Evolutionary conservation across 2,113 vertebrate genomes (phyloP), one percentile per base, ranked within the genome.

Genomic region (Nothocercus nigrocapillus): DNA sequence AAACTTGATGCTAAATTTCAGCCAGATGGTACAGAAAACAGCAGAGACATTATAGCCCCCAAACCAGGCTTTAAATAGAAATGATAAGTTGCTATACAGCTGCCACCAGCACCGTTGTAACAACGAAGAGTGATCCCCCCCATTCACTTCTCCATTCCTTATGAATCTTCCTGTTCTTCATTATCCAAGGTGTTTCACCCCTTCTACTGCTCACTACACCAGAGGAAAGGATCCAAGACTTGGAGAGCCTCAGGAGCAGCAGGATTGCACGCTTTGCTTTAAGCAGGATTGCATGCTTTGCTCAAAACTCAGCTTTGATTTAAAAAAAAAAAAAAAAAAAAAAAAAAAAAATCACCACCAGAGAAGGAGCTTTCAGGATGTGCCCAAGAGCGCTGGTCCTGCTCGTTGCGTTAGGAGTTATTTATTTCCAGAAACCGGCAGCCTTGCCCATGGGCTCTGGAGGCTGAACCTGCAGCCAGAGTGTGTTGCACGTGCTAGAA

Each of bases 1-100:
- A 90, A 94, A 92, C 93, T 92, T 93, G 89, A 90, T 93, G 88
- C 86, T 95, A 86, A 93, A 88, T 92, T 95, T 93, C 93, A 90
- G 77, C 45, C 95, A 94, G 90, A 93, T 94, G 94, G 88, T 56
- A 72, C 68, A 93, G 86, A 70, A 96, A 97, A 72, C 83, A 96
- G 80, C 73, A 86, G 92, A 88, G 68, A 83, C 61, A 90, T 90
- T 72, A 94, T 51, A 92, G 86, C 80, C 86, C 86, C 94, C 89
- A 87, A 93, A 95, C 42, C 73, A 94, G 77, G 77, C 85, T 94
- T 92, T 94, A 94, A 93, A 94, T 38, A 82, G 93, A 87, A 92
- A 91, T 72, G 66, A 87, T 93, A 91, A 89, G 66, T 91, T 83
- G 78, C 81, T 56, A 4, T 90, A 94, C 92, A 89, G 58, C 78